A percentile compares a stretch with the other conserved stretches of the same genome.
phyloP scores from a whole-genome alignment of 2,797 vertebrate genomes.

The Hyperoplus lanceolatus region DNA sequence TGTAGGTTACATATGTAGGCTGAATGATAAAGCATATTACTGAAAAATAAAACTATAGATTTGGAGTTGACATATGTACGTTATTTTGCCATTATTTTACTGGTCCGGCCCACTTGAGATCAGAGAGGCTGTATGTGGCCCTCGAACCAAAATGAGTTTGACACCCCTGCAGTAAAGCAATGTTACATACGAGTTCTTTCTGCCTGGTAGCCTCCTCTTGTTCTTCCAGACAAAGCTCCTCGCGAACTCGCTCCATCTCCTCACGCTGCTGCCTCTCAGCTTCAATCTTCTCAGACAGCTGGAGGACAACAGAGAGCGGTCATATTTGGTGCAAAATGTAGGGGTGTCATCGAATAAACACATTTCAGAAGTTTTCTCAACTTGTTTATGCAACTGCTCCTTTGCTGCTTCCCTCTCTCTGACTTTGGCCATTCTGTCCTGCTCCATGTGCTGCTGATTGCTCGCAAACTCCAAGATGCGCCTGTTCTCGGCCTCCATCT shows the following conservation, averaged over 20 bases:
- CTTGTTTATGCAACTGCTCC: constrained; percentile 85
- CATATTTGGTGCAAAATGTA: neutral
- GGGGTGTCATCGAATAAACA: neutral
- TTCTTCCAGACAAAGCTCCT: constrained; percentile 91
- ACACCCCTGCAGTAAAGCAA: constrained; percentile 7
- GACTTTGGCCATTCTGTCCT: constrained; percentile 84
- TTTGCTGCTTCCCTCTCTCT: constrained; percentile 87
- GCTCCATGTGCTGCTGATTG: constrained; percentile 85
- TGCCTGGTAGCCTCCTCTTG: constrained; percentile 84
- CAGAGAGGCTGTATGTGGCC: too few species aligned
- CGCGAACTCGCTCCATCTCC: constrained; percentile 88
- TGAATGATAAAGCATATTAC: too few species aligned
- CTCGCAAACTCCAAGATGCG: constrained; percentile 90
- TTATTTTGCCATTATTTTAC: too few species aligned
- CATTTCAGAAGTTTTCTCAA: constrained; percentile 57
- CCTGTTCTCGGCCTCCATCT: constrained; percentile 93
- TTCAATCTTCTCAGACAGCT: constrained; percentile 90
- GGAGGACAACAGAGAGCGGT: constrained; percentile 16
- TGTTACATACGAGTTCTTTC: constrained; percentile 87
- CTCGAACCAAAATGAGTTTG: too few species aligned
- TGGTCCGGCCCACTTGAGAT: too few species aligned
- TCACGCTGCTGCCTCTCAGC: constrained; percentile 85
- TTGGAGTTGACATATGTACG: too few species aligned
- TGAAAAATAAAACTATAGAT: too few species aligned
- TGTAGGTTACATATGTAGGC: too few species aligned